Evolutionary conservation across 2,113 vertebrate species (phyloP), one percentile per base, ranked within the genome.

Genomic region (Erythrolamprus reginae): DNA sequence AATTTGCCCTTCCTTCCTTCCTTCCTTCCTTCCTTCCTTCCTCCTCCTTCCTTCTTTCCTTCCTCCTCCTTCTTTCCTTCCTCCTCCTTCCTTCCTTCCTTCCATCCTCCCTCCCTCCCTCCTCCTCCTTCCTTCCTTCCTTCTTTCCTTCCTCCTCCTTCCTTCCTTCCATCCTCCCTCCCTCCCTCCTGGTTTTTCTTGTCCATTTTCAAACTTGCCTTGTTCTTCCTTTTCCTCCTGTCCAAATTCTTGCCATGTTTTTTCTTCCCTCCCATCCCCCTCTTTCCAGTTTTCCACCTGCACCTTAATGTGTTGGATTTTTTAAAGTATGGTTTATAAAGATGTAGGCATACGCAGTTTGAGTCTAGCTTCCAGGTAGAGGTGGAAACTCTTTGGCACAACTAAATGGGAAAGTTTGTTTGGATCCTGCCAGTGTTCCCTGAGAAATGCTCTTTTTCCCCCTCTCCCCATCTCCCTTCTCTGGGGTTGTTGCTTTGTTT

Each of bases 361-460:
- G 33, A 77, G 65, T 38, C 65, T 77, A 77, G 17, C 33, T 42
- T 42, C 33, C 33, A 77, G 3, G 21, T 42, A 77, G 33, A 77
- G 70, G 70, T 86, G 84, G 28, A 28, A 13, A 58, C 6, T 42
- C 23, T 38, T 38, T 77, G 70, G 70, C n/a, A 42, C 70, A 77
- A 26, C 52, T 77, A 21, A 83, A 88, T 61, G 53, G 77, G 90
- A 91, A 91, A 91, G 86, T 91, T 91, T 91, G 52, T 83, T 90
- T 82, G 26, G 65, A 17, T 61, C 58, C 84, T 53, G 85, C 0
- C 13, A 33, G 84, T 55, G 61, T 47, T 90, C n/a, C 50, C 10
- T 77, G 48, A n/a, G 82, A 86, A 50, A 23, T 38, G 51, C 24
- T 56, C 33, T 87, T 26, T 85, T 28, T 5, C 45, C 24, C 45